These are phyloP conservation scores for Hololepta plana DNA, from an alignment of 2,888 invertebrate genomes.

Conservation along the genomic window DNA sequence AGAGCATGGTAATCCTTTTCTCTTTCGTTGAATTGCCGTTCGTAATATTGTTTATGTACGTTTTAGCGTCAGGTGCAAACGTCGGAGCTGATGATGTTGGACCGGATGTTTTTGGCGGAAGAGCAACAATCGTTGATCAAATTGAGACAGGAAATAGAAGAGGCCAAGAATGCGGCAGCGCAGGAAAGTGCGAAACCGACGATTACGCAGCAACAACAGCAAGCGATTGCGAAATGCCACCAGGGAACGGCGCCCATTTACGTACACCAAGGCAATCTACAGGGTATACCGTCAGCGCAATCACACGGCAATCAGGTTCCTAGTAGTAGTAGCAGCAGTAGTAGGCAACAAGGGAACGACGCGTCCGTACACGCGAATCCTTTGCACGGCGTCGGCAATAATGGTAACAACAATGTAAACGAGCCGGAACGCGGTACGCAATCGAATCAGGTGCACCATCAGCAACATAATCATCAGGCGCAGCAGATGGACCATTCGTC, in stretches of 20 bases:
- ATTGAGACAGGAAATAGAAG: slow-evolving; percentile 31
- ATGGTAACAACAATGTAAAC: too few species aligned
- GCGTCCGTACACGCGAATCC: too few species aligned
- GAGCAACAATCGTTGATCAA: slow-evolving; percentile 44
- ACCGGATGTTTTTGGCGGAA: slow-evolving; percentile 54
- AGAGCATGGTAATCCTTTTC: slow-evolving; percentile 68
- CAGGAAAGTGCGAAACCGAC: too few species aligned
- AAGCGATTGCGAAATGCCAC: slow-evolving; percentile 1
- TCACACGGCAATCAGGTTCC: too few species aligned
- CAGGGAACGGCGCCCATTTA: slow-evolving; percentile 1
- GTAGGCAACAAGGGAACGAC: too few species aligned
- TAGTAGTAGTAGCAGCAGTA: too few species aligned
- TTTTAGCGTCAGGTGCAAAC: slow-evolving; percentile 50
- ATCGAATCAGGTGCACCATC: slow-evolving; percentile 7
- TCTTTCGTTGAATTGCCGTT: too few species aligned
- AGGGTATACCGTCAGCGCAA: too few species aligned
- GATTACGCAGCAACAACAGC: slow-evolving; percentile 3
- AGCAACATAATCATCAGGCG: slow-evolving; percentile 4
- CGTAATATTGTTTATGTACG: slow-evolving; percentile 7
- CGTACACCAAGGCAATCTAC: too few species aligned
- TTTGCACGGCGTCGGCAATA: too few species aligned
- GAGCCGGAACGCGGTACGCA: too few species aligned
- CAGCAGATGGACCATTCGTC: slow-evolving; percentile 2
- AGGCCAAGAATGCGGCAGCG: too few species aligned
- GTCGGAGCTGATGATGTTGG: slow-evolving; percentile 60